Base-by-base conservation (phyloP, 2,888 invertebrate genomes). In the Oscheius sp. region DNA sequence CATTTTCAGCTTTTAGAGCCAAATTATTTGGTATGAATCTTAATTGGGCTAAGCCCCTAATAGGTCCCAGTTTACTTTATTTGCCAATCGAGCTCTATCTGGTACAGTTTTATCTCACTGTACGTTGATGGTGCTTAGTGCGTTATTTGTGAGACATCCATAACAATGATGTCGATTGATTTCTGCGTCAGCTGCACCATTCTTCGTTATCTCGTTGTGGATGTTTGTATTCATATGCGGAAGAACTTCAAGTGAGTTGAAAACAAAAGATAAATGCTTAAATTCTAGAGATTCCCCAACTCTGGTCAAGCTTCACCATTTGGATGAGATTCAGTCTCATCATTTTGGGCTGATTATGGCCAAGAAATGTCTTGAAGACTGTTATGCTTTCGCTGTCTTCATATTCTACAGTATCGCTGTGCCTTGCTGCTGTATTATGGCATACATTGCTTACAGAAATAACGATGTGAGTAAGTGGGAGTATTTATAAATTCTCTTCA, bases 371-470 rank as follows among this genome's bases (percentile, higher is more conserved):
- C 18, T 61, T 18, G 61, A 61, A n/a, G 43, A 45, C 12, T 61
- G 61, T 23, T 61, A 61, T 29, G 6, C 29, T 9, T 61, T 61
- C 43, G 41, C 29, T 1, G 43, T 61, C 45, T 61, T 61, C 23
- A 18, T 29, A 21, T 61, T 61, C 23, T 61, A 61, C 35, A 35
- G 29, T n/a, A 16, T 61, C 5, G 41, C 61, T 45, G 41, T 61
- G n/a, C 61, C 61, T 12, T 35, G 16, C 2, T 18, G 27, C 12
- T 61, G 61, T 23, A 41, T 61, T 13, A 9, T 61, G 21, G 41
- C 61, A 13, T 61, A 61, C 23, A 41, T 61, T 35, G 41, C 61
- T 43, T 61, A 61, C n/a, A 35, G 61, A 61, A 61, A 61, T 21
- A 13, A n/a, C n/a, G 61, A 25, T 16, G 58, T 58, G 23, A 16